phyloP scores from a whole-genome alignment of 2,797 vertebrate species.

The Peromyscus aztecus region DNA sequence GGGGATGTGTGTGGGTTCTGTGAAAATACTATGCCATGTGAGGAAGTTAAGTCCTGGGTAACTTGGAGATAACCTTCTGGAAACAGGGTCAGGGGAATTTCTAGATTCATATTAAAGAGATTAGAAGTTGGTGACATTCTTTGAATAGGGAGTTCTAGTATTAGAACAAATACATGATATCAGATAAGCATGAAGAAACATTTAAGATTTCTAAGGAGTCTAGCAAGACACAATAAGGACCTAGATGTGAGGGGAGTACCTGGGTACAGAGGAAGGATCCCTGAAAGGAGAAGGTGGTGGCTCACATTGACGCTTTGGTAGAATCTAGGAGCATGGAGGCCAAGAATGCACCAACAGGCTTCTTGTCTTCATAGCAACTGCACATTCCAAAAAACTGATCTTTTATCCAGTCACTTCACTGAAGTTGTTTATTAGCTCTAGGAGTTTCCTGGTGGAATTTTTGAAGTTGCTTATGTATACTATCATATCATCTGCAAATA shows the following conservation, averaged over 20 bases:
- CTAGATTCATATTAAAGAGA: neutral
- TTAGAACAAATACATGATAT: neutral
- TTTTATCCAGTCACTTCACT: too few relatives aligned
- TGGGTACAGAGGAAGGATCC: neutral
- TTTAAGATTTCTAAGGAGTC: neutral
- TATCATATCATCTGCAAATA: too few relatives aligned
- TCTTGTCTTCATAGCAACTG: neutral
- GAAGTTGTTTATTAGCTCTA: too few relatives aligned
- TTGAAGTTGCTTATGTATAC: too few relatives aligned
- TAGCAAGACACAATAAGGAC: neutral
- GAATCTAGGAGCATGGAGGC: neutral
- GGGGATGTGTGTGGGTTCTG: neutral
- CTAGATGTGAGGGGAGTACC: neutral
- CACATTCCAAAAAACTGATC: too few relatives aligned
- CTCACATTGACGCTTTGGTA: too few relatives aligned
- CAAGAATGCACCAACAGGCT: neutral
- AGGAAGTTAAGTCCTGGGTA: neutral
- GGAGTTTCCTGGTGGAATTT: too few relatives aligned
- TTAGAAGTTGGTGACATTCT: neutral
- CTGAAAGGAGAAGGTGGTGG: neutral
- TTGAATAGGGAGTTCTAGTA: neutral
- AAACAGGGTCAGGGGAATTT: neutral
- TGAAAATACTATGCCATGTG: neutral
- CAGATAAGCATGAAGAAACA: neutral
- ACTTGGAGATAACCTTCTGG: neutral